phyloP scores from a whole-genome alignment of 2,888 invertebrate genomes.

The Caenorhabditis sp. region DNA sequence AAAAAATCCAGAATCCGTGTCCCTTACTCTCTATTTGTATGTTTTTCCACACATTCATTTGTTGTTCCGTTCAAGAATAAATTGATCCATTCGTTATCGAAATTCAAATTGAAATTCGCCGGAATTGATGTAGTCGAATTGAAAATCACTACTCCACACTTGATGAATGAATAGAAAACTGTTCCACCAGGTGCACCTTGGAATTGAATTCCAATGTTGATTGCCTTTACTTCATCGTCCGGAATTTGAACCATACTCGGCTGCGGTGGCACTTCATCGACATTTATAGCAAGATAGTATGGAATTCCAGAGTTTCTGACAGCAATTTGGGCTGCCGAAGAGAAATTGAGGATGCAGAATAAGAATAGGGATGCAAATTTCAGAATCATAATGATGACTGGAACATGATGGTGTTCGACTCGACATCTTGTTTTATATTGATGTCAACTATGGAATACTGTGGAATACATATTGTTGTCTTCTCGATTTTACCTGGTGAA shows the following conservation, averaged over 20 bases:
- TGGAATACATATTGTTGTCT: too few relatives aligned
- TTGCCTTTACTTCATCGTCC: neutral
- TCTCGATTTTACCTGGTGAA: too few relatives aligned
- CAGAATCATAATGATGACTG: too few relatives aligned
- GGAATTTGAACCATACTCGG: neutral
- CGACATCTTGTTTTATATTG: too few relatives aligned
- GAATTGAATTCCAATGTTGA: neutral
- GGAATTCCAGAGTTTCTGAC: neutral
- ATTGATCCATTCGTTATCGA: neutral
- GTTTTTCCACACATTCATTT: neutral
- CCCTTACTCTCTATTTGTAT: neutral
- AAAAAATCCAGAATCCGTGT: too few relatives aligned
- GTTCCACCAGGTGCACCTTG: neutral
- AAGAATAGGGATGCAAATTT: too few relatives aligned
- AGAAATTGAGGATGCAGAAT: too few relatives aligned
- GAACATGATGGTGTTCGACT: too few relatives aligned
- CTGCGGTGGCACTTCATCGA: neutral
- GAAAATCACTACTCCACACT: neutral
- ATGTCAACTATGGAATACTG: too few relatives aligned
- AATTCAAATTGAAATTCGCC: neutral
- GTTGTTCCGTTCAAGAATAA: conserved; percentile 3
- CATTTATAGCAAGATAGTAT: neutral
- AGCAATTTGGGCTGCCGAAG: too few relatives aligned
- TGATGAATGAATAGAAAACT: neutral
- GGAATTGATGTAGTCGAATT: neutral